Percentiles rank a stretch among this genome's conserved stretches.
Conservation (phyloP, 2,888 invertebrate species). For the Leucophenga montana region DNA sequence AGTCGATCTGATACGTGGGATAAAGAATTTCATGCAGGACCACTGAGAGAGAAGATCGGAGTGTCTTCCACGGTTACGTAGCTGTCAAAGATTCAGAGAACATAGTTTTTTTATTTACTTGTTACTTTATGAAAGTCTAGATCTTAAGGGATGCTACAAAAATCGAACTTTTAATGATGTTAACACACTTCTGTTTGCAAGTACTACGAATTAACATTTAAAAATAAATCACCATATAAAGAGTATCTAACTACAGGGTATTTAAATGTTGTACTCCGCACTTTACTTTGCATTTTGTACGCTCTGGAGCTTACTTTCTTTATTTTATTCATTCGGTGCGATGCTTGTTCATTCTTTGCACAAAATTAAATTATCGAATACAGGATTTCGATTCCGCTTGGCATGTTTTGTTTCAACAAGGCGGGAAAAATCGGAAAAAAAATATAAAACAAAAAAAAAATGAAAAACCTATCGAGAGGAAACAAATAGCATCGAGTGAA, state of each 20-base stretch:
- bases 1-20: no score
- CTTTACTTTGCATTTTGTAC: constrained; percentile 13
- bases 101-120: no score
- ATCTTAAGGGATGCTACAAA: no score
- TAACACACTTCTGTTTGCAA: no score
- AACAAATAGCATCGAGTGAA: constrained; percentile 51
- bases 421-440: constrained; percentile 1
- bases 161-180: no score
- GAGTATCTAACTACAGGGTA: no score
- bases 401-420: constrained; percentile 60
- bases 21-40: no score
- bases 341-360: constrained; percentile 47
- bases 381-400: constrained; percentile 62
- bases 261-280: not conserved
- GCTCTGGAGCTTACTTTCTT: constrained; percentile 18
- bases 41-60: no score
- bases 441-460: not conserved
- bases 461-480: constrained; percentile 31
- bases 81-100: no score
- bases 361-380: constrained; percentile 66
- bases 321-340: constrained; percentile 33
- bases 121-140: no score
- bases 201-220: no score
- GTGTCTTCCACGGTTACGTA: no score
- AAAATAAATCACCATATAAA: not conserved